Evolutionary conservation across 2,113 vertebrate genomes (phyloP).

Genomic region (Tylochromis polylepis): DNA sequence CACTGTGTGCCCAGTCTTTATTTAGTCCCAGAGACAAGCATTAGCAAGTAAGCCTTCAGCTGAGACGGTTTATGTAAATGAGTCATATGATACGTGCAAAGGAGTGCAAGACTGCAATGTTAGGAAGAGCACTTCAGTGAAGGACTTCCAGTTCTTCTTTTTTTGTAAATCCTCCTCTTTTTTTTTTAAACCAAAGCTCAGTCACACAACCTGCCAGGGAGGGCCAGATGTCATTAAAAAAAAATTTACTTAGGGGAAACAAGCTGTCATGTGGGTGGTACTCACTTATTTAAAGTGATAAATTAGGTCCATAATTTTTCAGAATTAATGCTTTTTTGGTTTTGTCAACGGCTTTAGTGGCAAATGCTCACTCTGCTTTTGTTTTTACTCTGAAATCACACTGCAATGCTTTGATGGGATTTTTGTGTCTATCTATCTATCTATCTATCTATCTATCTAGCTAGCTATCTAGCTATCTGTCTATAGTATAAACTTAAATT

Average conservation of each 20-base stretch:
- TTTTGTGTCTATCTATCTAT: not conserved
- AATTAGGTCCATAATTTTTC: constrained; percentile 40
- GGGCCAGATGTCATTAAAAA: not conserved
- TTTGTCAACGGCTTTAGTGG: constrained; percentile 28
- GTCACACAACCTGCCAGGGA: not conserved
- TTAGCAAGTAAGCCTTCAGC: constrained; percentile 8
- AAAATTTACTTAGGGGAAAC: constrained; percentile 17
- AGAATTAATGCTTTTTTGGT: constrained; percentile 27
- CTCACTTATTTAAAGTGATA: constrained; percentile 35
- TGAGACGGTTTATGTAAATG: constrained; percentile 15
- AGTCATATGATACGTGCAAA: not conserved
- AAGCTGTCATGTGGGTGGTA: constrained; percentile 42
- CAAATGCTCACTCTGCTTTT: not conserved
- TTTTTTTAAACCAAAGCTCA: not conserved
- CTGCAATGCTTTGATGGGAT: constrained; percentile 29
- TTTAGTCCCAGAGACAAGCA: constrained; percentile 7
- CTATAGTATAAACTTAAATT: not conserved
- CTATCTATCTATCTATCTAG: not conserved
- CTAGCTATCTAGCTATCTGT: not conserved
- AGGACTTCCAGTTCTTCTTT: not conserved
- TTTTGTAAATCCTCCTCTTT: not conserved
- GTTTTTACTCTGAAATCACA: constrained; percentile 14
- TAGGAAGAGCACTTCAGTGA: not conserved
- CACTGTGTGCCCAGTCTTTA: constrained; percentile 22
- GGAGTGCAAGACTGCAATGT: not conserved